These are phyloP conservation scores for Meiosimyza decipiens DNA, from an alignment of 2,888 invertebrate species.

Conservation along the genomic window DNA sequence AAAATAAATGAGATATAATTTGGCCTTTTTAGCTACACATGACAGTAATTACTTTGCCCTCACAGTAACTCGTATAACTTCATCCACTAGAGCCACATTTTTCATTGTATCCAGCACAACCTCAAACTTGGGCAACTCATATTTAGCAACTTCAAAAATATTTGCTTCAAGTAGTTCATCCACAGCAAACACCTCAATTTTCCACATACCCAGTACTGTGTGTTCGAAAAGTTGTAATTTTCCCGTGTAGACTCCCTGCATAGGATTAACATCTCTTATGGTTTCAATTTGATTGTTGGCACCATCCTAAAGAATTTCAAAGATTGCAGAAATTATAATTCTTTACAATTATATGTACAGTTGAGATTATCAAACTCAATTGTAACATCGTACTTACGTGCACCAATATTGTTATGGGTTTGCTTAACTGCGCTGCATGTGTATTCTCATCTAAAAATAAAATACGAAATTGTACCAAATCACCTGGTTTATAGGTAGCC, in stretches of 20 bases:
- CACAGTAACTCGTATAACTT: no score
- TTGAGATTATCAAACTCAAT: neutral
- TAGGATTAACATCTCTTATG: constrained; percentile 72
- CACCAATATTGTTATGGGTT: constrained; percentile 51
- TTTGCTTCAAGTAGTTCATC: no score
- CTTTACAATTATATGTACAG: neutral
- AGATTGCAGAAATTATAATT: neutral
- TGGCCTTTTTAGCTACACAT: neutral
- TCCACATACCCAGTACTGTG: no score
- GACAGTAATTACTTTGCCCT: no score
- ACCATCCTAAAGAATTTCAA: constrained; percentile 69
- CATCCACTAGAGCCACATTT: no score
- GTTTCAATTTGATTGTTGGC: constrained; percentile 77
- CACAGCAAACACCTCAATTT: no score
- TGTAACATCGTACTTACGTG: constrained; percentile 38
- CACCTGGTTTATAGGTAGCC: constrained; percentile 86
- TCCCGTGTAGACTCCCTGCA: no score
- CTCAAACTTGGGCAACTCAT: no score
- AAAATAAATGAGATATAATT: no score
- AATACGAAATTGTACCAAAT: constrained; percentile 78
- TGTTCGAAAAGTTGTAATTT: no score
- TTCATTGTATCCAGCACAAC: no score
- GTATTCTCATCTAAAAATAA: constrained; percentile 79
- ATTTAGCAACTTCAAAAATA: no score
- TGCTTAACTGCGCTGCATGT: constrained; percentile 68